Base-by-base conservation (phyloP, 2,113 vertebrate genomes). In the Gopherus evgoodei region DNA sequence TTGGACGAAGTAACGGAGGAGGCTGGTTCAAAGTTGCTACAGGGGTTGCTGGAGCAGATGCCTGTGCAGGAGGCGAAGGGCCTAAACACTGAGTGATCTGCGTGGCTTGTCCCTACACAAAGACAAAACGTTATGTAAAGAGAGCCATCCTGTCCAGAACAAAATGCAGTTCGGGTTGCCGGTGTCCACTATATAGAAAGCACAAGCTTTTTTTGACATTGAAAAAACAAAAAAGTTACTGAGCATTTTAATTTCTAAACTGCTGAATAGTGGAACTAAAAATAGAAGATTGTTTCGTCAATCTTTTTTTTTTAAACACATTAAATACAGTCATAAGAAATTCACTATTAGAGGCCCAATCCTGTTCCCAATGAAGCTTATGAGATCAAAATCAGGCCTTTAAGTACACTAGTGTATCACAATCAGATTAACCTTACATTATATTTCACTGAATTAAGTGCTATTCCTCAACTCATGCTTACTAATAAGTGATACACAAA, bases 1-100 rank as follows among this genome's bases (percentile, higher is more conserved):
- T 98, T 10, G 99, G 99, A 12, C 99, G 99, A 78, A 99, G 98
- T 76, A 99, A 99, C 4, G 99, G 99, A 24, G 99, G 99, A 31
- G 99, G 99, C 98, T 99, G 99, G 90, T 99, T 99, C 97, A 99
- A 97, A 65, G 99, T 98, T 88, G 99, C 97, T 94, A 97, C 83
- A 91, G 99, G 98, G 86, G 98, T 96, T 87, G 98, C 96, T 47
- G 98, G 98, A 97, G 98, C 98, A 91, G 98, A 98, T 31, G 98
- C 97, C 57, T 98, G 98, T 53, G 98, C 98, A 84, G 98, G 98
- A 91, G 99, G 99, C 89, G 99, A 99, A 38, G 98, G 98, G 89
- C 99, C 99, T 89, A 99, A 98, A 93, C 98, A 98, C 80, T 98
- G 98, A 95, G 98, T 98, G 93, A 98, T 98, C 97, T 99, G 99